A percentile compares a stretch with the other conserved stretches of the same genome.
phyloP scores from a whole-genome alignment of 2,797 vertebrate species.

The Miichthys miiuy region DNA sequence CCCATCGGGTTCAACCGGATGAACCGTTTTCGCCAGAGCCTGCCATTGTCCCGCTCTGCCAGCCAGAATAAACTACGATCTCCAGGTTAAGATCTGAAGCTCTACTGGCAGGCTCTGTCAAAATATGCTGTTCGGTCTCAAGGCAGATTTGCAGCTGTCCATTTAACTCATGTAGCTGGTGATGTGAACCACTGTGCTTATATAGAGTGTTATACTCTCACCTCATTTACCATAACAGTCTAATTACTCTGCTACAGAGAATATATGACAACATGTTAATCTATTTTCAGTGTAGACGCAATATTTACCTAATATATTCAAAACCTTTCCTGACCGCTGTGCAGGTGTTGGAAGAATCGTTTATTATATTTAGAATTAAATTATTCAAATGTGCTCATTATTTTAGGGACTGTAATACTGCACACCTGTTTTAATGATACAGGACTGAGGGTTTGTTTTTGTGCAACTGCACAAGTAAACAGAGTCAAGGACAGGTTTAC shows the following conservation, averaged over 20 bases:
- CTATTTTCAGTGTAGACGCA: not conserved
- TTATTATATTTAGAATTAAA: not conserved
- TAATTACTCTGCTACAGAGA: slow-evolving; percentile 13
- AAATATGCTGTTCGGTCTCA: slow-evolving; percentile 23
- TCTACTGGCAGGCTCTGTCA: slow-evolving; percentile 33
- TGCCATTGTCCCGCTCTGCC: slow-evolving; percentile 95
- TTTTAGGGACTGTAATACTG: slow-evolving; percentile 1
- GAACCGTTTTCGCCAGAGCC: slow-evolving; percentile 97
- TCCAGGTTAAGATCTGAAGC: slow-evolving; percentile 88
- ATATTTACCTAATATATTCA: not conserved
- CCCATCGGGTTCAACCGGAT: slow-evolving; percentile 97
- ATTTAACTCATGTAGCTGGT: slow-evolving; percentile 24
- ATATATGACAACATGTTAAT: not conserved
- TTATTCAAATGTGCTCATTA: not conserved
- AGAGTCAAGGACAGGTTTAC: slow-evolving; percentile 35
- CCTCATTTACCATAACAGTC: slow-evolving; percentile 8
- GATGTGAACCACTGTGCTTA: not conserved
- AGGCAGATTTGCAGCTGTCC: slow-evolving; percentile 43
- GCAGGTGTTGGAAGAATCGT: not conserved
- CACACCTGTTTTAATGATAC: slow-evolving; percentile 5
- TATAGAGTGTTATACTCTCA: slow-evolving; percentile 11
- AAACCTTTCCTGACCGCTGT: not conserved
- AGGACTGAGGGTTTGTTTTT: slow-evolving; percentile 16
- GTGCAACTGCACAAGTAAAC: slow-evolving; percentile 26
- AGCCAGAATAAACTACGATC: slow-evolving; percentile 98